These are phyloP conservation scores for Rhinichthys klamathensis DNA, from an alignment of 2,113 vertebrate genomes.

Conservation along the genomic window DNA sequence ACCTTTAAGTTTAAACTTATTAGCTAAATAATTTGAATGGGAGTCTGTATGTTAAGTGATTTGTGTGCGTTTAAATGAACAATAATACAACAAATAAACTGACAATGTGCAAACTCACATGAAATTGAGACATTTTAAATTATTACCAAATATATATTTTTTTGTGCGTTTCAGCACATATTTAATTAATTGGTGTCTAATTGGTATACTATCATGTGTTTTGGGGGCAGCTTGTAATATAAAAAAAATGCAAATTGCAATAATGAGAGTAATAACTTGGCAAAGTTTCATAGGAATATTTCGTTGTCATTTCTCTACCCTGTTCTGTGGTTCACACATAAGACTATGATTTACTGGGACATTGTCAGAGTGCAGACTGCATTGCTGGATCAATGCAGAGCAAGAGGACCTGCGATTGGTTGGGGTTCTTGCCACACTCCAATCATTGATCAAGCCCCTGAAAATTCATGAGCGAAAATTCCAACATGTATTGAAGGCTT, in stretches of 20 bases:
- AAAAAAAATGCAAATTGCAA: not conserved
- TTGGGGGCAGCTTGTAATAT: not conserved
- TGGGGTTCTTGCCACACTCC: not conserved
- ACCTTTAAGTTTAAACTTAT: not conserved
- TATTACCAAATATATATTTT: too few species aligned
- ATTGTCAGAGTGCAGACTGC: not conserved
- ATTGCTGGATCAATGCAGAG: slow-evolving; percentile 25
- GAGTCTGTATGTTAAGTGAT: not conserved
- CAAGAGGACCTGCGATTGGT: slow-evolving; percentile 12
- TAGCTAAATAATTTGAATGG: not conserved
- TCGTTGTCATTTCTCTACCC: not conserved
- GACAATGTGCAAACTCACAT: too few species aligned
- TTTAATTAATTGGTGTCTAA: not conserved
- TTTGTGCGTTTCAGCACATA: too few species aligned
- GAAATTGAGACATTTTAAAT: too few species aligned
- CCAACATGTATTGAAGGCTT: slow-evolving; percentile 32
- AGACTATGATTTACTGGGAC: not conserved
- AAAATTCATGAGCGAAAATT: slow-evolving; percentile 10
- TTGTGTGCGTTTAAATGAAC: too few species aligned
- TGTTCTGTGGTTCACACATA: slow-evolving; percentile 5
- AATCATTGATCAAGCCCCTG: slow-evolving; percentile 33
- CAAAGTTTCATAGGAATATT: not conserved
- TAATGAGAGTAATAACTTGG: not conserved
- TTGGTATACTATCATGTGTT: not conserved
- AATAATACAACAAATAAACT: too few species aligned